Evolutionary conservation across 2,113 vertebrate species (phyloP), one percentile per base, ranked within the genome.

Genomic region (Argyrosomus japonicus): DNA sequence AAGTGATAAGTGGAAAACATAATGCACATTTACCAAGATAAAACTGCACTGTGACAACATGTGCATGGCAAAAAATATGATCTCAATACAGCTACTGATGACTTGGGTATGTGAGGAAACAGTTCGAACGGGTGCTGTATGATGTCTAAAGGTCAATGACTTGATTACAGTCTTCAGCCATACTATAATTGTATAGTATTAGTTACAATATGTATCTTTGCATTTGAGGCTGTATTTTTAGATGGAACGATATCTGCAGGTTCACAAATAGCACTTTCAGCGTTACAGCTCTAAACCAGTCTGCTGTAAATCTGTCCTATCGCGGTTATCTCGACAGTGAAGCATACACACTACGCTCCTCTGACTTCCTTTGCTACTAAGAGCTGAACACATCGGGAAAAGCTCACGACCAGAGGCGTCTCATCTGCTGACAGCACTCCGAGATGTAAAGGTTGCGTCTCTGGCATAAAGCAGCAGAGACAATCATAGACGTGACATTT

Each of bases 401-500:
- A 84, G 80, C 68, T 81, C 65, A 64, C 48, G 45, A 78, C 63
- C 58, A 60, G 67, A 70, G 76, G 47, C 69, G 10, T 77, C 61
- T 81, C 79, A 84, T 82, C 69, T 6, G 23, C 73, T 74, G 79
- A 84, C 15, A 18, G 21, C 58, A n/a, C 54, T 86, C 84, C 64
- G 27, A 82, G 74, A 75, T 56, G 58, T 56, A 25, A 82, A 75
- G 82, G 57, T 68, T 54, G 73, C 72, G 23, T 82, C 53, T 80
- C 70, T 81, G 57, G 70, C 77, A 81, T 83, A 62, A 81, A 74
- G 77, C 71, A 43, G 19, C 54, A 67, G 25, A 86, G 68, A 88
- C 64, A 82, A 63, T 83, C 45, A 23, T 0, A 73, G 81, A 86
- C 51, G 64, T 89, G 85, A 88, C 84, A 89, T 89, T 86, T 90